phyloP scores from a whole-genome alignment of 2,113 vertebrate species.

The Reinhardtius hippoglossoides region DNA sequence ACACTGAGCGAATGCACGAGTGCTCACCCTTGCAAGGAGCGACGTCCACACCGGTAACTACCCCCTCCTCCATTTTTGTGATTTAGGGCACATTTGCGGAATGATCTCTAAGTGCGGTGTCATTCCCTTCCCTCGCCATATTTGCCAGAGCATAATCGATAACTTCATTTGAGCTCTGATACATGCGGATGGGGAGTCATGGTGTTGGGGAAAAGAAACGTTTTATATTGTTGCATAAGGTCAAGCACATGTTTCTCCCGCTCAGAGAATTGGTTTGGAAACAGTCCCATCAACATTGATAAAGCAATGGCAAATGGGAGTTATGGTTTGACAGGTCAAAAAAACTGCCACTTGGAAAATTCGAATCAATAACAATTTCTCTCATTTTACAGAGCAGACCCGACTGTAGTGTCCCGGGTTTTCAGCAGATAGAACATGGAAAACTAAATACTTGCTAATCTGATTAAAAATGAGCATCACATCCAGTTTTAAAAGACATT shows the following conservation, averaged over 20 bases:
- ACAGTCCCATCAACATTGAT: conserved; percentile 71
- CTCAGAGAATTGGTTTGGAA: conserved; percentile 48
- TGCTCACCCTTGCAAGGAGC: conserved; percentile 58
- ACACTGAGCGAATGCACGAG: conserved; percentile 76
- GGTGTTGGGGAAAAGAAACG: conserved; percentile 17
- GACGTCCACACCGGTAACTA: conserved; percentile 46
- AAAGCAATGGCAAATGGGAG: conserved; percentile 65
- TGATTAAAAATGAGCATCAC: background rate
- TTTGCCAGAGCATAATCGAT: conserved; percentile 73
- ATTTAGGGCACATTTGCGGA: conserved; percentile 79
- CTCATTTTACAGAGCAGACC: conserved; percentile 16
- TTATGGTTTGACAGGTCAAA: conserved; percentile 71
- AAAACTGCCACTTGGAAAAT: conserved; percentile 60
- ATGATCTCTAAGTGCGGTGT: conserved; percentile 75
- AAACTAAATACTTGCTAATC: background rate
- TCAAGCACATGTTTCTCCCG: conserved; percentile 53
- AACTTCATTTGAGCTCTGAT: conserved; percentile 60
- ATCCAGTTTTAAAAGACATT: no score
- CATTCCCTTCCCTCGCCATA: conserved; percentile 74
- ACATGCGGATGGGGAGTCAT: conserved; percentile 34
- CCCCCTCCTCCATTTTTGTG: conserved; percentile 68
- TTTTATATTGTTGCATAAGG: conserved; percentile 67
- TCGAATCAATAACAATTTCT: conserved; percentile 57
- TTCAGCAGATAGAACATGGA: background rate
- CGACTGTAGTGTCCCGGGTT: background rate